Conservation (phyloP, 37 sponge, comb jelly and placozoan species). For the Oopsacas minuta region DNA sequence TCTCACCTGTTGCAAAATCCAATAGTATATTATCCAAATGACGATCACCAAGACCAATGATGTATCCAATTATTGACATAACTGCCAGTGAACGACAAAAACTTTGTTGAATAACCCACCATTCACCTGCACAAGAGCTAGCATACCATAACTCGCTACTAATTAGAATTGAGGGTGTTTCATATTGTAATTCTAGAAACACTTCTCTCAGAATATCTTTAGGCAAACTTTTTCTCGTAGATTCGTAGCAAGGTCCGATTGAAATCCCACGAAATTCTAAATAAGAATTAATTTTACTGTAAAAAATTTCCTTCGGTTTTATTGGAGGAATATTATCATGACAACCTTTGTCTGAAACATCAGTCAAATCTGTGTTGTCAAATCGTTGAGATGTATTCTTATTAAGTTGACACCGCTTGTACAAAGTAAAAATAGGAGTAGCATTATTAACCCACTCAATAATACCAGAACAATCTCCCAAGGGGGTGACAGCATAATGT, state of each 20-base stretch:
- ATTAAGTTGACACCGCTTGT: slow-evolving; percentile 47
- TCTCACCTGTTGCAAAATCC: slow-evolving; percentile 79
- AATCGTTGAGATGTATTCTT: not conserved
- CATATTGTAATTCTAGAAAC: slow-evolving; percentile 65
- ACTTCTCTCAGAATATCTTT: slow-evolving; percentile 54
- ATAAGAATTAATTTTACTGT: slow-evolving; percentile 68
- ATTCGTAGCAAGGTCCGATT: slow-evolving; percentile 34
- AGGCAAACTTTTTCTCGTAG: slow-evolving; percentile 86
- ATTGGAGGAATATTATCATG: not conserved
- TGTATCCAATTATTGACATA: slow-evolving; percentile 98
- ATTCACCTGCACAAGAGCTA: slow-evolving; percentile 85
- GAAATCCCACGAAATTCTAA: not conserved
- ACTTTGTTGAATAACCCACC: slow-evolving; percentile 82
- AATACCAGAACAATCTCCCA: slow-evolving; percentile 88
- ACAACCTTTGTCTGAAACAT: no score
- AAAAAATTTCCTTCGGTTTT: slow-evolving; percentile 81
- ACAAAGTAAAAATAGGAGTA: slow-evolving; percentile 75
- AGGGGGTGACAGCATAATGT: slow-evolving; percentile 94
- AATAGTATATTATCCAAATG: slow-evolving; percentile 96
- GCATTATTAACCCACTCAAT: slow-evolving; percentile 92
- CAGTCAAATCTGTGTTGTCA: no score
- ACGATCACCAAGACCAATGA: slow-evolving; percentile 95
- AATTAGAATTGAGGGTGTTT: slow-evolving; percentile 81
- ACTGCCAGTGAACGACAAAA: slow-evolving; percentile 88
- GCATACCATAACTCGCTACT: slow-evolving; percentile 79